Evolutionary conservation across 2,797 vertebrate genomes (phyloP), one percentile per base, ranked within the genome.

Genomic region (Periophthalmus magnuspinnatus): DNA sequence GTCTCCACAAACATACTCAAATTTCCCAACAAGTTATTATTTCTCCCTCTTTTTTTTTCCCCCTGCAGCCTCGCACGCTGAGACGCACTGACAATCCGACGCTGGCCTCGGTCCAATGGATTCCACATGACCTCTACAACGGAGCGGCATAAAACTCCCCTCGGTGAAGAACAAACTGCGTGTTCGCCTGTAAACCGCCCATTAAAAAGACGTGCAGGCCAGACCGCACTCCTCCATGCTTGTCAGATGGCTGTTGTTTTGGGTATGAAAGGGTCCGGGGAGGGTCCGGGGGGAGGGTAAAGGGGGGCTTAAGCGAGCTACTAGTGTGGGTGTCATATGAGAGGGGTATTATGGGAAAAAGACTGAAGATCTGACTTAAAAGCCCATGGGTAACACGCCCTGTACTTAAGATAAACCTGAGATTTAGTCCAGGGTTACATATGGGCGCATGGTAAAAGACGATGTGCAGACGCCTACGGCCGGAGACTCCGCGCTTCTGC

Each of bases 261-360:
- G 81, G 58, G 73, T 78, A 68, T 81, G 81, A 82, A 75, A 78
- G 76, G 76, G 81, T 88, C 84, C 75, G 67, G 76, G 58, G 58
- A 36, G 14, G 58, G 32, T 36, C 84, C 75, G 67, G 76, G 57
- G 57, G 34, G 14, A n/a, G n/a, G n/a, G n/a, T n/a, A n/a, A n/a
- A 8, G 33, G 33, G 34, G 86, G 84, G 82, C 87, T 89, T 82
- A 86, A 72, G 78, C 81, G 11, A 87, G 79, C 87, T 86, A 86
- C 86, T 87, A 81, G 50, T 88, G 86, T 88, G 81, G 69, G 82
- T 61, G 83, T 83, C 74, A 83, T 75, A 69, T 11, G 66, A 86
- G 83, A 85, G 67, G 76, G 64, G 79, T 79, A 68, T 76, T 74
- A 75, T 67, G 74, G 81, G 83, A 85, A 84, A 61, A 84, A 79